Percentiles rank a stretch among this genome's conserved stretches.
Evolutionary conservation across 2,113 vertebrate species (phyloP).

Genomic region (Antechinus stuartii): DNA sequence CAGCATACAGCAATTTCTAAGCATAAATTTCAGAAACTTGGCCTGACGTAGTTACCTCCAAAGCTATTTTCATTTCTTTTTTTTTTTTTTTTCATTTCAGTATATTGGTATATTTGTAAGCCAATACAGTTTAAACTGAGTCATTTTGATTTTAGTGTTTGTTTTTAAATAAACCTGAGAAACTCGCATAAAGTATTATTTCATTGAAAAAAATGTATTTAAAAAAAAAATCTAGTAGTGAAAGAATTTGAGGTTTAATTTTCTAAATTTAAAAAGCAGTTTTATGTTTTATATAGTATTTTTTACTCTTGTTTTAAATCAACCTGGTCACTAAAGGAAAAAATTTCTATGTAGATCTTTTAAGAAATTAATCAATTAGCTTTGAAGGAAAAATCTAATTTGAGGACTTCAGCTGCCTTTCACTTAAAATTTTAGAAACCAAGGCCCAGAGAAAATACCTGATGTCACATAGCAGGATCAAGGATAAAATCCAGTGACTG

Average conservation of each 20-base stretch:
- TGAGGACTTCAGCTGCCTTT: background rate
- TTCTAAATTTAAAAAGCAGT: background rate
- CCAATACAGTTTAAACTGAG: background rate
- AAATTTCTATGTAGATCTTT: background rate
- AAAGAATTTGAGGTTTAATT: background rate
- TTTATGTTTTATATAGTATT: conserved; percentile 26
- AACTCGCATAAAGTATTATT: background rate
- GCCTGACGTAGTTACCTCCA: background rate
- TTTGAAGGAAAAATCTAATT: background rate
- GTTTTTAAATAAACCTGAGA: background rate
- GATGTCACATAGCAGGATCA: background rate
- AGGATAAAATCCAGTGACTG: background rate
- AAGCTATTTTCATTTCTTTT: conserved; percentile 14
- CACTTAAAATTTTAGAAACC: background rate
- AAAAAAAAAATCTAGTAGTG: background rate
- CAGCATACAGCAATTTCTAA: conserved; percentile 35
- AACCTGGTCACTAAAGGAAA: background rate
- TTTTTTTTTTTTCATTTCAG: background rate
- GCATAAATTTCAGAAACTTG: conserved; percentile 40
- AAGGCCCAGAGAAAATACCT: background rate
- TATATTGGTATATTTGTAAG: background rate
- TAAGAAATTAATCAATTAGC: background rate
- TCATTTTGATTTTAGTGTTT: background rate
- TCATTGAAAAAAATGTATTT: too few species aligned
- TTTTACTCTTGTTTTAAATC: background rate